Conservation (phyloP, 2,888 invertebrate genomes). For the Dasypogon diadema region DNA sequence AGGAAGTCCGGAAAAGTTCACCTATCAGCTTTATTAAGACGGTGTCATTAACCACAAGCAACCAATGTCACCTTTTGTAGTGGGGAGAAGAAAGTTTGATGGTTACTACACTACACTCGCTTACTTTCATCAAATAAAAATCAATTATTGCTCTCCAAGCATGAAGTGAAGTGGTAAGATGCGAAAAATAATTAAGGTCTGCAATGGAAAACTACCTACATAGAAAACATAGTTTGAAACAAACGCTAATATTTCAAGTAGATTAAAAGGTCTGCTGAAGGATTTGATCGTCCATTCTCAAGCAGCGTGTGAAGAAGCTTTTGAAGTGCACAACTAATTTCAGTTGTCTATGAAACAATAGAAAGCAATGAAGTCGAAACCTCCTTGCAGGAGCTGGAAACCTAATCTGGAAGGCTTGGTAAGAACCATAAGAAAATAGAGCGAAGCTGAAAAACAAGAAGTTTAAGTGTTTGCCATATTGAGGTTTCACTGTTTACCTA, state of each 20-base stretch:
- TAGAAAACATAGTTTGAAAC: background rate
- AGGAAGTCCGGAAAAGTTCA: no score
- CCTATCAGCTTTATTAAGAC: no score
- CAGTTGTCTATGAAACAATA: slow-evolving; percentile 16
- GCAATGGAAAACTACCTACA: background rate
- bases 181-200: no score
- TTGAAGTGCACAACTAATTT: slow-evolving; percentile 41
- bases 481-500: slow-evolving; percentile 18
- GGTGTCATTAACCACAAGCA: no score
- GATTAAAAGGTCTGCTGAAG: slow-evolving; percentile 30
- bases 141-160: no score
- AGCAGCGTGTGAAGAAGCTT: slow-evolving; percentile 21
- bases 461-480: background rate
- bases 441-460: background rate
- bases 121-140: no score
- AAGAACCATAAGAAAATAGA: background rate
- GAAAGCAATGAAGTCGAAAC: slow-evolving; percentile 14
- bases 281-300: slow-evolving; percentile 11
- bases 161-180: no score
- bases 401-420: slow-evolving; percentile 6
- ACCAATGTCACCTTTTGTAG: no score
- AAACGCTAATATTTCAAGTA: slow-evolving; percentile 23
- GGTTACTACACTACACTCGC: no score
- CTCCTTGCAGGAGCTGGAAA: background rate
- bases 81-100: no score